A percentile compares a stretch with the other conserved stretches of the same genome.
These are phyloP conservation scores for Onychomys arenicola DNA, from an alignment of 2,797 vertebrate species.

Conservation along the genomic window DNA sequence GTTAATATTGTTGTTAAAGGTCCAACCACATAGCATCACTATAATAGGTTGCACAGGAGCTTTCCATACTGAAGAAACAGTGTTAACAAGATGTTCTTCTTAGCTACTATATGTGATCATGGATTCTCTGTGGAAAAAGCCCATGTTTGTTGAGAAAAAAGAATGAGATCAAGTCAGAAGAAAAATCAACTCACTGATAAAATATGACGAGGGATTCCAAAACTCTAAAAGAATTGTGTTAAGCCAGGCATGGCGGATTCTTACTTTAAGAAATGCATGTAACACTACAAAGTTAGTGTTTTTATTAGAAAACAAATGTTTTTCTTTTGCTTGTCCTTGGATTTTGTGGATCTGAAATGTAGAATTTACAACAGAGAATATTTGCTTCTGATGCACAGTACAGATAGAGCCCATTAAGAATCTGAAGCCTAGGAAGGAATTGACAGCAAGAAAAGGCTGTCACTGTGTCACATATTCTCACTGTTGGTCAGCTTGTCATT, in stretches of 20 bases:
- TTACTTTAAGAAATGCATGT: background rate
- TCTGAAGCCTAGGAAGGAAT: background rate
- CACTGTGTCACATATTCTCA: background rate
- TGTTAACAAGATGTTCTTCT: background rate
- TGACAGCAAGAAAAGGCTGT: background rate
- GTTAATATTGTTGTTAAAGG: background rate
- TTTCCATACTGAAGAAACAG: background rate
- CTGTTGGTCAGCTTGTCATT: background rate
- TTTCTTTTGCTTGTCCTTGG: background rate
- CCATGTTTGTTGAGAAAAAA: background rate
- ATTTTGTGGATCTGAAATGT: background rate
- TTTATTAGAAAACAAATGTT: background rate
- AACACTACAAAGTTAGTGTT: conserved; percentile 37
- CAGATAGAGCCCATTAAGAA: background rate
- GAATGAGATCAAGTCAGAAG: background rate
- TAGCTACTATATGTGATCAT: background rate
- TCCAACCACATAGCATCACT: background rate
- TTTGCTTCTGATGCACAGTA: background rate
- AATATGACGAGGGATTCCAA: conserved; percentile 1
- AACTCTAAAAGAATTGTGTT: background rate
- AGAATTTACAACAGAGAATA: background rate
- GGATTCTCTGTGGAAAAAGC: background rate
- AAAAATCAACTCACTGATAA: conserved; percentile 34
- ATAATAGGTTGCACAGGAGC: background rate
- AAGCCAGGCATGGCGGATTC: background rate